Conservation (phyloP, 2,888 invertebrate species). For the Ectemnius lituratus region DNA sequence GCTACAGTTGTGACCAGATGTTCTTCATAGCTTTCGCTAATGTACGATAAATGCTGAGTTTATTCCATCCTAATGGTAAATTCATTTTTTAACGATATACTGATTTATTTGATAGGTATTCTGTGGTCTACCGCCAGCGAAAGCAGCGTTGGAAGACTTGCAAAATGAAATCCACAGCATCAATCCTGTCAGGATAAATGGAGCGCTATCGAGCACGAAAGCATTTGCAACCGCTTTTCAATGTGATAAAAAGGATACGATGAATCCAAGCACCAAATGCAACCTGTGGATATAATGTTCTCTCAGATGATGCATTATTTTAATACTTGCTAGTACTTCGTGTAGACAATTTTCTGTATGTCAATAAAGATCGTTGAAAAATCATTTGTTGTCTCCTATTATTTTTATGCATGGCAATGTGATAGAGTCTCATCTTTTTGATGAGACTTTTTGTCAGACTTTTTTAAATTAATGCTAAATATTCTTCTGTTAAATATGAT, state of each 20-base stretch:
- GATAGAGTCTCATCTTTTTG: no score
- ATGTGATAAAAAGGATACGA: not conserved
- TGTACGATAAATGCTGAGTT: not conserved
- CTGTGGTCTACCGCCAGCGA: not conserved
- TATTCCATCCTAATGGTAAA: not conserved
- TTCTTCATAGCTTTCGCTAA: slow-evolving; percentile 15
- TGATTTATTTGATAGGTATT: not conserved
- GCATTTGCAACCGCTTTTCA: slow-evolving; percentile 3
- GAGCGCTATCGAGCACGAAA: not conserved
- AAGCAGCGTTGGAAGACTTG: not conserved
- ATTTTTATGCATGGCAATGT: no score
- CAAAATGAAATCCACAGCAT: not conserved
- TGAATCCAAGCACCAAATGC: not conserved
- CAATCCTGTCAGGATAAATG: slow-evolving; percentile 4
- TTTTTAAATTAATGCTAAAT: no score
- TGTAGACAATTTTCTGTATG: no score
- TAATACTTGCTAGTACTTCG: no score
- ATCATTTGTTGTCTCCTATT: no score
- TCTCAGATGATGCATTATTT: no score
- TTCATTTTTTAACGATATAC: not conserved
- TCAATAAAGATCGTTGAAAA: no score
- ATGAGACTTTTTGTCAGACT: no score
- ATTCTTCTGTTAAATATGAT: no score
- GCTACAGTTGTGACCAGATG: slow-evolving; percentile 1
- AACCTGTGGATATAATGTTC: not conserved